Evolutionary conservation across 92 coral and sea anemone species (phyloP).

Genomic region (Bergia sp.): DNA sequence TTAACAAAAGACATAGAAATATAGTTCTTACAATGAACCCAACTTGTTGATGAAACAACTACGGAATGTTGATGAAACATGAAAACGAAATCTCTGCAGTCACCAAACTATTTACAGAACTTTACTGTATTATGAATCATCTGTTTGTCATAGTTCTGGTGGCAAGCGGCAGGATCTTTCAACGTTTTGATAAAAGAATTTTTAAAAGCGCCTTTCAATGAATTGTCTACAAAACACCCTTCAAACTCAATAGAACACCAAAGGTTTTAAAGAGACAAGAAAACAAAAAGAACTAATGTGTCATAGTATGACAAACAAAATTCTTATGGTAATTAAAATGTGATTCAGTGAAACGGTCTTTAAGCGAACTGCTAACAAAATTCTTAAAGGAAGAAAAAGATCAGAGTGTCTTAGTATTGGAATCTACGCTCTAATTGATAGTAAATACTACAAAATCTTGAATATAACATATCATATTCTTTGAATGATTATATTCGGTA

Average conservation of each 20-base stretch:
- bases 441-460: background rate
- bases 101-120: slow-evolving; percentile 33
- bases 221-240: slow-evolving; percentile 25
- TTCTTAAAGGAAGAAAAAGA: background rate
- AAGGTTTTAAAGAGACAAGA: slow-evolving; percentile 24
- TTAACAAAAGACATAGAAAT: background rate
- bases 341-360: background rate
- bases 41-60: background rate
- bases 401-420: background rate
- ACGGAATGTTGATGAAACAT: slow-evolving; percentile 27
- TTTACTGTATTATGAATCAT: background rate
- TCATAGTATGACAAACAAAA: background rate
- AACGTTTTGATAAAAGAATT: slow-evolving; percentile 24
- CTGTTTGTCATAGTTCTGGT: slow-evolving; percentile 19
- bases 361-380: background rate
- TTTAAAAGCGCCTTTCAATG: slow-evolving; percentile 19
- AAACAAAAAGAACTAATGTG: slow-evolving; percentile 8
- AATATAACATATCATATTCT: background rate
- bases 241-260: slow-evolving; percentile 41
- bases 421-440: background rate
- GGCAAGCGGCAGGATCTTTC: slow-evolving; percentile 11
- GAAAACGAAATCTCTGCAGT: background rate
- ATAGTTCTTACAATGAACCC: background rate
- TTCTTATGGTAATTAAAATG: slow-evolving; percentile 16
- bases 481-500: background rate